Base-by-base conservation (phyloP, 2,888 invertebrate genomes). In the Penaeus monodon region DNA sequence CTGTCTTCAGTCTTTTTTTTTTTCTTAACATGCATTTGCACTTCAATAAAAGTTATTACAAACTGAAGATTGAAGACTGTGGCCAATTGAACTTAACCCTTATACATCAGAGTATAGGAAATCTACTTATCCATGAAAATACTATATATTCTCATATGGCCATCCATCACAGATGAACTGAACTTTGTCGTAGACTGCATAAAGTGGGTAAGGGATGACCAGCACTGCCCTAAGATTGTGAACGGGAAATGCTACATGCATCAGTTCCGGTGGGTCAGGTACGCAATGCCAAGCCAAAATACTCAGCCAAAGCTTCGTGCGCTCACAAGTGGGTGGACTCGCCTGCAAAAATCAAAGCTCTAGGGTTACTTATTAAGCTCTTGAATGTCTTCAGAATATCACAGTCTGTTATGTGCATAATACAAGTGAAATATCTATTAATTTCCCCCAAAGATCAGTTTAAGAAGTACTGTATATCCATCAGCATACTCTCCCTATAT, bases 251-350 rank as follows among this genome's bases (percentile, higher is more conserved):
- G 65, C 81, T 81, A 68, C 81, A 81, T 81, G 68, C 81, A 81
- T 81, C 66, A 77, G 49, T 66, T 44, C 66, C 38, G 73, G 81
- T 65, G 81, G 68, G 81, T 81, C 81, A 81, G 81, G 81, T 81
- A 81, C 81, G 66, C 68, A 81, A 27, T 81, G 65, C 81, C 68
- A 81, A 68, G 65, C 65, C 81, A 65, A 81, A 81, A 68, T 38
- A 65, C 66, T 81, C 68, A 57, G 81, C 81, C 68, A 81, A 81
- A 81, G 81, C 81, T 81, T 81, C 81, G 29, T 38, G 66, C n/a
- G 68, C 49, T 81, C 81, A 81, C 81, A 81, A 81, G 68, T 81
- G 66, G 65, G 81, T 81, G 66, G 81, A 81, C 68, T 81, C 81
- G 49, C 81, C 81, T 81, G 81, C 68, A 81, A 38, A 81, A 66